A percentile compares a stretch with the other conserved stretches of the same genome.
These are phyloP conservation scores for Campylomormyrus tamandua DNA, from an alignment of 2,113 vertebrate genomes.

Conservation along the genomic window DNA sequence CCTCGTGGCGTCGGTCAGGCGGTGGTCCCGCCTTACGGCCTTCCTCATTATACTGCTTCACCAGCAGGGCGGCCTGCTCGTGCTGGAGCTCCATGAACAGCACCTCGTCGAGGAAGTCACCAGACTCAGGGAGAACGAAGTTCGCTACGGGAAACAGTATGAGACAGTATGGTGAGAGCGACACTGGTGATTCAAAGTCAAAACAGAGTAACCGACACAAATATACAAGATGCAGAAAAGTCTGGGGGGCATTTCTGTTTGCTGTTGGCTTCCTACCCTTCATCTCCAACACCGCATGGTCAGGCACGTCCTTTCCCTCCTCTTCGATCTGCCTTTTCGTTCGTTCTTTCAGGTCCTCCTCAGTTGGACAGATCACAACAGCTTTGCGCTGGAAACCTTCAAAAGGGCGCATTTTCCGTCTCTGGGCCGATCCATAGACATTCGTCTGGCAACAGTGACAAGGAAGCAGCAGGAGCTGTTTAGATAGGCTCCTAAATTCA, in stretches of 20 bases:
- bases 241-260: slow-evolving; percentile 40
- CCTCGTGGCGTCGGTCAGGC: slow-evolving; percentile 79
- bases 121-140: slow-evolving; percentile 73
- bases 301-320: slow-evolving; percentile 91
- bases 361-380: slow-evolving; percentile 91
- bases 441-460: slow-evolving; percentile 81
- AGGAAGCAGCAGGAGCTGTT: slow-evolving; percentile 67
- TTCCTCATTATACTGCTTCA: slow-evolving; percentile 82
- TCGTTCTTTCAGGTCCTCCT: slow-evolving; percentile 84
- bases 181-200: background rate
- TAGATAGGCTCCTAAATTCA: slow-evolving; percentile 57
- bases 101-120: slow-evolving; percentile 80
- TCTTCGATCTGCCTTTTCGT: slow-evolving; percentile 86
- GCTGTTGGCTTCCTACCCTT: slow-evolving; percentile 75
- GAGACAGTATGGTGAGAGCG: background rate
- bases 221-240: slow-evolving; percentile 32
- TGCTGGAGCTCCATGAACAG: slow-evolving; percentile 67
- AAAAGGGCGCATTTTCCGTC: slow-evolving; percentile 96
- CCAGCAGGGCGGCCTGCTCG: slow-evolving; percentile 70
- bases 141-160: slow-evolving; percentile 59
- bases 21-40: slow-evolving; percentile 76
- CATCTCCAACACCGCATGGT: slow-evolving; percentile 92
- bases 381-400: slow-evolving; percentile 94
- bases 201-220: background rate
- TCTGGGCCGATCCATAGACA: slow-evolving; percentile 92